phyloP scores from a whole-genome alignment of 2,888 invertebrate species.

The Xestobium rufovillosum region DNA sequence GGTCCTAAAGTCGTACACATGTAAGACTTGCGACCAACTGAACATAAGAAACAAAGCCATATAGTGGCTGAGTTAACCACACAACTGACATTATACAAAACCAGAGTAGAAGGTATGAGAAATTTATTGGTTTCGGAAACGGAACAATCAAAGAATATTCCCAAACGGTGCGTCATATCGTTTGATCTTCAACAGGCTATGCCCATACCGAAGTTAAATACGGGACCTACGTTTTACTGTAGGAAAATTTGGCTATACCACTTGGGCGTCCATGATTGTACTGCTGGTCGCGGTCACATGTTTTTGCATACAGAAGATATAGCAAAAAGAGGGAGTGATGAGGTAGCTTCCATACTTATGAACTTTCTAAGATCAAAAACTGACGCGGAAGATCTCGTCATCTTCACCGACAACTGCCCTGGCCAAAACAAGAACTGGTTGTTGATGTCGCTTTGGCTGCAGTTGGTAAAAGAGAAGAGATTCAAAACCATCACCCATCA shows the following conservation, averaged over 20 bases:
- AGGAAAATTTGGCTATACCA: constrained; percentile 24
- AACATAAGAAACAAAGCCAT: constrained; percentile 12
- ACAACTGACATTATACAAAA: no score
- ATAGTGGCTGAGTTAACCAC: no score
- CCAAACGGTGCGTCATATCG: no score
- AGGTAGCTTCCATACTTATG: constrained; percentile 19
- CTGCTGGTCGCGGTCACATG: constrained; percentile 17
- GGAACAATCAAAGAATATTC: no score
- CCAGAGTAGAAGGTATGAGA: no score
- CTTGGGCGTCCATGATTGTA: constrained; percentile 24
- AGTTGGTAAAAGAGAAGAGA: constrained; percentile 10
- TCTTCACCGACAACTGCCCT: no score
- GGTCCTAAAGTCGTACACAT: constrained; percentile 15
- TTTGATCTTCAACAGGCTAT: constrained; percentile 24
- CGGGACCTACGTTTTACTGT: constrained; percentile 22
- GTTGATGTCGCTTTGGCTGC: no score
- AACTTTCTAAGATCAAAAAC: no score
- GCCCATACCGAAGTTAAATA: constrained; percentile 18
- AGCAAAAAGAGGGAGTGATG: constrained; percentile 22
- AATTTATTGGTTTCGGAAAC: no score
- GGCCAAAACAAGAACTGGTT: no score
- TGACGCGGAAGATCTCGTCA: no score
- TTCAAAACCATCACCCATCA: constrained; percentile 11
- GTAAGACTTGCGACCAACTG: constrained; percentile 10
- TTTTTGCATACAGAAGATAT: constrained; percentile 19